Base-by-base conservation (phyloP, 64 coral and sea anemone genomes). In the Porites lutea region DNA sequence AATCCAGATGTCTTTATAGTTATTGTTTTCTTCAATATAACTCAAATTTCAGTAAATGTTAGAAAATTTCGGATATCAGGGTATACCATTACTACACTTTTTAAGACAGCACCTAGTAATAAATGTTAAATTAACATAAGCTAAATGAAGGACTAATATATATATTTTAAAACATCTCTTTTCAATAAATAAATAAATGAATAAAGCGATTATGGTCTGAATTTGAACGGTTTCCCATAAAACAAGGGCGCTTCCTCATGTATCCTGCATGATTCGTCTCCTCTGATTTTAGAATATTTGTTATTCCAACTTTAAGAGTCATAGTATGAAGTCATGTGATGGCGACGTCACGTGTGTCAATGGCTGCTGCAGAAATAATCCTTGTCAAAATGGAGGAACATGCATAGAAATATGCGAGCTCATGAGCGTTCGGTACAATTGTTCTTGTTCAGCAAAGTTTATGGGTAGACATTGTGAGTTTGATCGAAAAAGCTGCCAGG, bases 381-480 rank as follows among this genome's bases (percentile, higher is more conserved):
- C 57, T 43, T 89, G 87, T 65, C 72, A 47, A n/a, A 76, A 89
- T 46, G 72, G 87, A 65, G 87, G 87, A 78, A 47, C 59, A 55
- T 89, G 87, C 58, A 45, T 13, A 5, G 87, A 89, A 78, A 13
- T 78, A 4, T 89, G 87, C 65, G 87, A 63, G 3, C 59, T 59
- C 59, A 48, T 59, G 8, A 89, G 77, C 19, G 47, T 75, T 75
- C 87, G 87, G 44, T 64, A 65, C 43, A 58, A 77, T 20, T 89
- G 87, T 50, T 22, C 47, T 23, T 89, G 87, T 20, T 46, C 59
- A 21, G 73, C 48, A 65, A 44, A 19, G 6, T 89, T 67, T 77
- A 73, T 76, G 63, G 87, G 87, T 13, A 76, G 75, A 89, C 87
- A 64, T 59, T 89, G 87, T 18, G 72, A 89, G 52, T 60, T 64